These are phyloP conservation scores for Pempheris klunzingeri DNA, from an alignment of 2,797 vertebrate species.

Conservation along the genomic window DNA sequence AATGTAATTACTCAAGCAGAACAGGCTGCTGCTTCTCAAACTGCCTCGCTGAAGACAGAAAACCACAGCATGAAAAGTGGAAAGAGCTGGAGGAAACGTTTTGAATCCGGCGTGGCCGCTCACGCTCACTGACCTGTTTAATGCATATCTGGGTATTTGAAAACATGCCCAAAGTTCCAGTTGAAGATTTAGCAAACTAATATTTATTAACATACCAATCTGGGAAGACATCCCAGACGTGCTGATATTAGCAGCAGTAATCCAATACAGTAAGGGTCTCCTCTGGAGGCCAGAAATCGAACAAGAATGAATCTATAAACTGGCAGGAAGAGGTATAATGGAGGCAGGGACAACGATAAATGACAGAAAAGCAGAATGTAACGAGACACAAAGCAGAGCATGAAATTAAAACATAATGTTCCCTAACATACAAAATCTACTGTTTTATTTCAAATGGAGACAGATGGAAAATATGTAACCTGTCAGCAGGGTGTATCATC, in stretches of 20 bases:
- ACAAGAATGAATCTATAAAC: conserved; percentile 23
- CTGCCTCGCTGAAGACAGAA: neutral
- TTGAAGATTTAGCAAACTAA: conserved; percentile 64
- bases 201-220: conserved; percentile 77
- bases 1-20: conserved; percentile 71
- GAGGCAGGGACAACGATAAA: conserved; percentile 44
- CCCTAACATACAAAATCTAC: conserved; percentile 56
- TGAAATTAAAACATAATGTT: conserved; percentile 44
- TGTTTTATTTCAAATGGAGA: conserved; percentile 62
- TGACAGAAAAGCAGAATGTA: conserved; percentile 60
- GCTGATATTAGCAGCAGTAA: conserved; percentile 78
- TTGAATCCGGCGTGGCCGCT: neutral
- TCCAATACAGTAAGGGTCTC: conserved; percentile 63
- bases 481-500: conserved; percentile 50
- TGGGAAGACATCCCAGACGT: conserved; percentile 64
- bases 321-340: conserved; percentile 44
- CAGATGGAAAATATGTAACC: conserved; percentile 53
- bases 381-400: conserved; percentile 34
- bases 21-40: conserved; percentile 9
- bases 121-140: neutral
- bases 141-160: neutral
- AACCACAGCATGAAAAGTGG: neutral
- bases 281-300: conserved; percentile 38
- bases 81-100: neutral
- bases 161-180: conserved; percentile 21